These are phyloP conservation scores for Aspidiotus destructor DNA, from an alignment of 2,888 invertebrate species.

Conservation along the genomic window DNA sequence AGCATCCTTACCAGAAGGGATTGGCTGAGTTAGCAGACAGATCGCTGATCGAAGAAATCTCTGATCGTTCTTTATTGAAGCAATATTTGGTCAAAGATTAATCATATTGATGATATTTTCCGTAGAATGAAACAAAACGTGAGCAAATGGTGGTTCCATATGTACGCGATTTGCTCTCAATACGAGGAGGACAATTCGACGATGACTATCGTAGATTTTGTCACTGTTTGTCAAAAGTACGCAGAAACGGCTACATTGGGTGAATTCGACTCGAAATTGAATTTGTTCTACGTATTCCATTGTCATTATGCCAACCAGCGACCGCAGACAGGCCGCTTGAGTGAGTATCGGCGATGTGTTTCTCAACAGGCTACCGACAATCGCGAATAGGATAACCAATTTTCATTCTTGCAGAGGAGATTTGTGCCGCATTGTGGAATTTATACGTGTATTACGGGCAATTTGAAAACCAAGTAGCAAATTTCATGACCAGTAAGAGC, in stretches of 20 bases:
- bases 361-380: background rate
- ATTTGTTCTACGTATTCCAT: constrained; percentile 69
- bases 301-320: constrained; percentile 59
- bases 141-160: constrained; percentile 82
- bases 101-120: constrained; percentile 24
- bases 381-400: too few species aligned
- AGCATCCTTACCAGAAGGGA: background rate
- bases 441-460: constrained; percentile 73
- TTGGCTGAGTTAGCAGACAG: background rate
- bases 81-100: background rate
- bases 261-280: constrained; percentile 69
- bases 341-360: constrained; percentile 9
- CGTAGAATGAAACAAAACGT: constrained; percentile 56
- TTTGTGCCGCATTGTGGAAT: constrained; percentile 67
- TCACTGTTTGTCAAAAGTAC: constrained; percentile 63
- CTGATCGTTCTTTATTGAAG: background rate
- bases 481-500: constrained; percentile 57
- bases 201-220: constrained; percentile 42
- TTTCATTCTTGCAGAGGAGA: constrained; percentile 43
- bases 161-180: constrained; percentile 62
- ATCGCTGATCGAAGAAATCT: background rate
- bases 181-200: constrained; percentile 43
- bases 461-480: constrained; percentile 56
- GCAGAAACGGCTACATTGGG: constrained; percentile 55
- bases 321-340: background rate